phyloP scores from a whole-genome alignment of 2,113 vertebrate genomes.

The Sprattus sprattus region DNA sequence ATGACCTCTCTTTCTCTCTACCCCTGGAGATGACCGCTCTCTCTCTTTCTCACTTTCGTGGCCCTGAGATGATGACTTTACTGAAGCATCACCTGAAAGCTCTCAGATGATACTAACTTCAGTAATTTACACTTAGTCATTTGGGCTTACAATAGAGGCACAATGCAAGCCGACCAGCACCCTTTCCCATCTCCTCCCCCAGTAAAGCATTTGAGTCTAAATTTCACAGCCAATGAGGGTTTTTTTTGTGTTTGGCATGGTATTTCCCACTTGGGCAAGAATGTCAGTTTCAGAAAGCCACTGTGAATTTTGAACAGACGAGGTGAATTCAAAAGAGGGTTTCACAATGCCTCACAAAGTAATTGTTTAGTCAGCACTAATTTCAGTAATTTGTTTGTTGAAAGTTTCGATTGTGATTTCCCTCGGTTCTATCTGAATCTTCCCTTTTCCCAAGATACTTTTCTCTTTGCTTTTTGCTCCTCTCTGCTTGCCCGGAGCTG shows the following conservation, averaged over 20 bases:
- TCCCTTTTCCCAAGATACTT: background rate
- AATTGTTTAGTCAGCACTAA: conserved; percentile 13
- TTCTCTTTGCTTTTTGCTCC: background rate
- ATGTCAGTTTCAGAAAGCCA: background rate
- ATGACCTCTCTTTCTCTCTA: background rate
- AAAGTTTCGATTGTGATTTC: background rate
- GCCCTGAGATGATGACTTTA: background rate
- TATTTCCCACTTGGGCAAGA: background rate
- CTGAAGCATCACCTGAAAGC: background rate
- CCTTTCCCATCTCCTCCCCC: background rate
- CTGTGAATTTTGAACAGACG: background rate
- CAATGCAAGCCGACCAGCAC: background rate
- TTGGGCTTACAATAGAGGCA: background rate
- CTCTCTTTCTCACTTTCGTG: background rate
- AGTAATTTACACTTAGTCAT: background rate
- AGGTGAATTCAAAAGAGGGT: background rate
- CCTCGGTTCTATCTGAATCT: background rate
- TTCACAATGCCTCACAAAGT: background rate
- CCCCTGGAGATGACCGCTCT: too few species aligned
- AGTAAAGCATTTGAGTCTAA: background rate
- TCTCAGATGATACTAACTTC: background rate
- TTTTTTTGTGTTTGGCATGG: background rate
- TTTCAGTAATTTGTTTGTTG: background rate
- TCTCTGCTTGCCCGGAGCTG: background rate
- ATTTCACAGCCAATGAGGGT: background rate